Evolutionary conservation across 2,888 invertebrate species (phyloP).

Genomic region (Liodrosophila aerea): DNA sequence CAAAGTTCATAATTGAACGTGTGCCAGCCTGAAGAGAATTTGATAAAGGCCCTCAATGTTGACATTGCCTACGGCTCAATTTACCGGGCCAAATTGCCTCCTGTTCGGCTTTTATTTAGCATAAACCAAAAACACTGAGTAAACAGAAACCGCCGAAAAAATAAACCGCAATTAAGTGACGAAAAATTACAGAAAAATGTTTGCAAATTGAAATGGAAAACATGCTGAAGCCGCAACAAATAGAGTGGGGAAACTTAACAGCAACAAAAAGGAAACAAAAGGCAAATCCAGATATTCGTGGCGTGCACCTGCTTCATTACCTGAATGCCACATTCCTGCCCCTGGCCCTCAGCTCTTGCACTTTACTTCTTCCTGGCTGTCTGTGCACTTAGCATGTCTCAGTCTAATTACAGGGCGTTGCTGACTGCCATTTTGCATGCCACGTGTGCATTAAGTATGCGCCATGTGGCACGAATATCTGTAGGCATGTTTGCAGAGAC

Average conservation of each 20-base stretch:
- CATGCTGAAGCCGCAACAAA: constrained; percentile 28
- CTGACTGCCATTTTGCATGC: constrained; percentile 72
- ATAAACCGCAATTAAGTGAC: constrained; percentile 28
- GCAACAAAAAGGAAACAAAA: constrained; percentile 23
- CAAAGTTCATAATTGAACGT: constrained; percentile 67
- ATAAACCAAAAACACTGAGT: constrained; percentile 4
- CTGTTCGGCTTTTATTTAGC: constrained; percentile 11
- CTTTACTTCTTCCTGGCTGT: not conserved
- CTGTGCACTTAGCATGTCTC: constrained; percentile 66
- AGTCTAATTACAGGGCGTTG: constrained; percentile 69
- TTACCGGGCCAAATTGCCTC: constrained; percentile 24
- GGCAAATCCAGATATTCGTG: constrained; percentile 21
- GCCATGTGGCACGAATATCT: constrained; percentile 49
- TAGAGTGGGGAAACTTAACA: constrained; percentile 3
- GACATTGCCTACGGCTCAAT: constrained; percentile 36
- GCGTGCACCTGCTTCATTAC: constrained; percentile 56
- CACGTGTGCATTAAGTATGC: constrained; percentile 60
- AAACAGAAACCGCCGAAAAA: not conserved
- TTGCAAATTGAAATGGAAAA: constrained; percentile 56
- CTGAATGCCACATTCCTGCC: not conserved
- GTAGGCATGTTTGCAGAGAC: constrained; percentile 47
- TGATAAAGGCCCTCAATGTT: constrained; percentile 19
- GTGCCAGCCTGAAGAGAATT: constrained; percentile 10
- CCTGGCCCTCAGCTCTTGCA: too few species aligned
- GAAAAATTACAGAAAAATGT: constrained; percentile 29